Conservation (phyloP, 2,888 invertebrate species). For the Caenorhabditis drosophilae region DNA sequence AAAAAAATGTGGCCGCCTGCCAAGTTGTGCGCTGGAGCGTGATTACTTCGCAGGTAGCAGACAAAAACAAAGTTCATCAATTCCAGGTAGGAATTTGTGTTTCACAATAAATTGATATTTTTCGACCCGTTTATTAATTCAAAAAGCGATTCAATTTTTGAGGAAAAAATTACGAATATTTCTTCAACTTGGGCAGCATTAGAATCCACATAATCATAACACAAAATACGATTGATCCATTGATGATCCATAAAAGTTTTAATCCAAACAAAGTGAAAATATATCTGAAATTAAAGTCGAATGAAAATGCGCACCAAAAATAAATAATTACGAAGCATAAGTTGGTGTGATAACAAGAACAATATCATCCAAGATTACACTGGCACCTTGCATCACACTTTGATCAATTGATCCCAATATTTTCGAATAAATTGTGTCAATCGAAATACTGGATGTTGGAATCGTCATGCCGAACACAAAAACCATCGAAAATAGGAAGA, state of each 20-base stretch:
- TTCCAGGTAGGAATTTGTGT: no score
- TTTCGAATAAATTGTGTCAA: constrained; percentile 42
- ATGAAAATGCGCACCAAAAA: not conserved
- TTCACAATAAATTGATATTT: no score
- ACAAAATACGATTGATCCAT: constrained; percentile 29
- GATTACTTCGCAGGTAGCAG: no score
- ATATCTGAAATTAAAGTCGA: constrained; percentile 17
- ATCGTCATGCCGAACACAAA: constrained; percentile 36
- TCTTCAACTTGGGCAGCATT: constrained; percentile 27
- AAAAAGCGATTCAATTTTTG: no score
- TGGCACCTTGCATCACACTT: constrained; percentile 42
- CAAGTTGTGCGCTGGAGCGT: no score
- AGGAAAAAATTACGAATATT: constrained; percentile 19
- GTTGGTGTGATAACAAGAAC: constrained; percentile 31
- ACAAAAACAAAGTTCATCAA: no score
- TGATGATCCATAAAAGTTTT: constrained; percentile 39
- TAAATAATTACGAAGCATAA: constrained; percentile 35
- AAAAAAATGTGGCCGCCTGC: no score
- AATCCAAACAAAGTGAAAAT: constrained; percentile 36
- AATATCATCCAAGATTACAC: constrained; percentile 35
- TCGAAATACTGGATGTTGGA: constrained; percentile 23
- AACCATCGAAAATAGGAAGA: constrained; percentile 50
- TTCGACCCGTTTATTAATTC: no score
- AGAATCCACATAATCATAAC: constrained; percentile 27
- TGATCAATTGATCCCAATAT: constrained; percentile 40